Conservation (phyloP, 2,888 invertebrate species). For the Lobophora halterata region DNA sequence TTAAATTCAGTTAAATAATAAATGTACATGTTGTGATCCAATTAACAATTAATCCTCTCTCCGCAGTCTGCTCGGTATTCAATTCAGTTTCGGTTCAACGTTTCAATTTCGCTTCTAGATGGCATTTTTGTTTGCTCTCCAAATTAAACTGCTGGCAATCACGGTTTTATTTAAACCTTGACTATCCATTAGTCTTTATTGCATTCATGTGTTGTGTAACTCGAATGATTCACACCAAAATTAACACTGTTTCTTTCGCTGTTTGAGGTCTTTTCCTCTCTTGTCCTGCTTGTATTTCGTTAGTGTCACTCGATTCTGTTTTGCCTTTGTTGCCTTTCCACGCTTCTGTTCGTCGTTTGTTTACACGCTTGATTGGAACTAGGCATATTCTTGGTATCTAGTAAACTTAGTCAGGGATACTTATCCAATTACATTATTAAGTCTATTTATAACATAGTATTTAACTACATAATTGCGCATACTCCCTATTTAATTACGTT, state of each 20-base stretch:
- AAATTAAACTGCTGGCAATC: constrained; percentile 61
- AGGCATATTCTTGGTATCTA: constrained; percentile 8
- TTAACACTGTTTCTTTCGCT: constrained; percentile 4
- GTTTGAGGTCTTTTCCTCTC: constrained; percentile 12
- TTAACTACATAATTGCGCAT: constrained; percentile 33
- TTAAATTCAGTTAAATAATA: constrained; percentile 59
- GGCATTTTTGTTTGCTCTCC: constrained; percentile 58
- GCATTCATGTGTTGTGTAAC: constrained; percentile 12
- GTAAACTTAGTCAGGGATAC: constrained; percentile 11
- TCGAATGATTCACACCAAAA: constrained; percentile 5
- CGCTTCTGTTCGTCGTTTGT: constrained; percentile 14
- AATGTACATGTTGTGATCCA: constrained; percentile 61
- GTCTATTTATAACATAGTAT: constrained; percentile 28
- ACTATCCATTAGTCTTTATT: constrained; percentile 31
- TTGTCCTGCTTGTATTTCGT: constrained; percentile 18
- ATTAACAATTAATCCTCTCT: constrained; percentile 69
- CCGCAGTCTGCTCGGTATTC: constrained; percentile 54
- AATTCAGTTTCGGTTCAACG: constrained; percentile 56
- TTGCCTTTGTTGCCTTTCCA: constrained; percentile 15
- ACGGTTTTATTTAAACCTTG: constrained; percentile 46
- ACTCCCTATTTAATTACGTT: constrained; percentile 37
- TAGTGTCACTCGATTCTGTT: constrained; percentile 18
- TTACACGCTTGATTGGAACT: constrained; percentile 21
- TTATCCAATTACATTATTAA: constrained; percentile 31
- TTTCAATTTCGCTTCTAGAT: constrained; percentile 63